Evolutionary conservation across 2,888 invertebrate species (phyloP).

Genomic region (Xestia rhomboidea): DNA sequence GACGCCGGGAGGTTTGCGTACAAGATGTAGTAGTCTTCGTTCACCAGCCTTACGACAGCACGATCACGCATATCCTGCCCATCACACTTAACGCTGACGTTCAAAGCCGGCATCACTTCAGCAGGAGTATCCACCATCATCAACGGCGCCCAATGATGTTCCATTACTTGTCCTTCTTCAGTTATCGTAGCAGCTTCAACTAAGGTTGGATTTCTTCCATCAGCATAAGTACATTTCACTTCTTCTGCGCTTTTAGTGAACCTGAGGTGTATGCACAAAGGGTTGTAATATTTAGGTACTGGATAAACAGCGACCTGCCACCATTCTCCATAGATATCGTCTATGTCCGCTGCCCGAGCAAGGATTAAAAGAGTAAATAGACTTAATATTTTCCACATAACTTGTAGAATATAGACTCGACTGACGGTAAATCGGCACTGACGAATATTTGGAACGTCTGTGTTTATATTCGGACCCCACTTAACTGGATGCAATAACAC

Average conservation of each 20-base stretch:
- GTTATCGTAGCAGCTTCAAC: neutral
- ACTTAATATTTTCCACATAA: constrained; percentile 39
- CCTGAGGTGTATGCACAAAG: constrained; percentile 14
- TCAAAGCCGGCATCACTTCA: constrained; percentile 30
- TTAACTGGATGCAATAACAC: constrained; percentile 21
- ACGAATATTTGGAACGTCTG: neutral
- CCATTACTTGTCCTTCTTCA: rapidly evolving
- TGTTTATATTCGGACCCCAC: constrained; percentile 25
- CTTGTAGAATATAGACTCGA: neutral
- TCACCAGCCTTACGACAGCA: constrained; percentile 23
- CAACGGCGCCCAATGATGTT: neutral
- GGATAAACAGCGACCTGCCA: constrained; percentile 32
- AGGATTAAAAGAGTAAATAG: constrained; percentile 5
- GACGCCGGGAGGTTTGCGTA: constrained; percentile 5
- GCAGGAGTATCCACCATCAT: constrained; percentile 14
- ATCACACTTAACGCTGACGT: constrained; percentile 26
- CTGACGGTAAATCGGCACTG: neutral
- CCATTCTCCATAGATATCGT: constrained; percentile 34
- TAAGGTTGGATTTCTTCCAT: constrained; percentile 23
- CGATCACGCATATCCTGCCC: neutral
- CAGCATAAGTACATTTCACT: constrained; percentile 31
- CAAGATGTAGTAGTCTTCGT: constrained; percentile 30
- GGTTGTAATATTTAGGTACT: neutral
- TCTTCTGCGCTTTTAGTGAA: constrained; percentile 3
- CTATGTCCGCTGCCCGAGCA: constrained; percentile 18